These are phyloP conservation scores for Arctopsyche grandis DNA, from an alignment of 1,140 invertebrate genomes.

Conservation along the genomic window DNA sequence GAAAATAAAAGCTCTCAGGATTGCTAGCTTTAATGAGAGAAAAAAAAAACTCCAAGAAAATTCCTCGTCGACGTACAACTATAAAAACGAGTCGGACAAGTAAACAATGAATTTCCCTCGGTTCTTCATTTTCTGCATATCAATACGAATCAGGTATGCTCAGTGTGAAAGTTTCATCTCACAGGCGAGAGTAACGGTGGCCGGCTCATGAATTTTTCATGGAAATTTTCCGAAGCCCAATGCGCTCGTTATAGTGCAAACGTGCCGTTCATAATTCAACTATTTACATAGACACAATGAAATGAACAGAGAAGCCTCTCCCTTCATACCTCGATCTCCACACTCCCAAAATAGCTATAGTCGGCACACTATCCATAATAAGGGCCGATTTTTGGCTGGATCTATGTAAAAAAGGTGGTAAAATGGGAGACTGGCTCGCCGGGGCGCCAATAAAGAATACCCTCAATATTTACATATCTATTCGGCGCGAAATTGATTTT, in stretches of 20 bases:
- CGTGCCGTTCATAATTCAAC: constrained; percentile 35
- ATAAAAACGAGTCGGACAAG: not conserved
- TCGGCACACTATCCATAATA: constrained; percentile 6
- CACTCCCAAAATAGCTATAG: constrained; percentile 18
- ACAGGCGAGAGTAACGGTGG: not conserved
- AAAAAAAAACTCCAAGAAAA: not conserved
- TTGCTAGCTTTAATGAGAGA: not conserved
- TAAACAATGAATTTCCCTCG: constrained; percentile 16
- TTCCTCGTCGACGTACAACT: not conserved
- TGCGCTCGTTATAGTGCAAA: constrained; percentile 25
- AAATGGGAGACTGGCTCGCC: constrained; percentile 6
- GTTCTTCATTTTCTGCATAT: constrained; percentile 24
- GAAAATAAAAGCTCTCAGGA: too few species aligned
- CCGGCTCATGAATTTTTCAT: constrained; percentile 38
- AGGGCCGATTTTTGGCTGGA: not conserved
- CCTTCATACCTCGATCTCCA: not conserved
- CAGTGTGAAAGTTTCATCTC: constrained; percentile 22
- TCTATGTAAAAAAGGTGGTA: constrained; percentile 18
- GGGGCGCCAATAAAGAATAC: constrained; percentile 36
- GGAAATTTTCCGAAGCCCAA: constrained; percentile 23
- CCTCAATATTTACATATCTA: constrained; percentile 42
- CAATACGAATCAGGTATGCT: constrained; percentile 27
- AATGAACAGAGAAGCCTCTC: not conserved
- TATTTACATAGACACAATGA: constrained; percentile 42
- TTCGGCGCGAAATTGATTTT: constrained; percentile 35